Evolutionary conservation across 1,140 invertebrate genomes (phyloP).

Genomic region (Achatina immaculata): DNA sequence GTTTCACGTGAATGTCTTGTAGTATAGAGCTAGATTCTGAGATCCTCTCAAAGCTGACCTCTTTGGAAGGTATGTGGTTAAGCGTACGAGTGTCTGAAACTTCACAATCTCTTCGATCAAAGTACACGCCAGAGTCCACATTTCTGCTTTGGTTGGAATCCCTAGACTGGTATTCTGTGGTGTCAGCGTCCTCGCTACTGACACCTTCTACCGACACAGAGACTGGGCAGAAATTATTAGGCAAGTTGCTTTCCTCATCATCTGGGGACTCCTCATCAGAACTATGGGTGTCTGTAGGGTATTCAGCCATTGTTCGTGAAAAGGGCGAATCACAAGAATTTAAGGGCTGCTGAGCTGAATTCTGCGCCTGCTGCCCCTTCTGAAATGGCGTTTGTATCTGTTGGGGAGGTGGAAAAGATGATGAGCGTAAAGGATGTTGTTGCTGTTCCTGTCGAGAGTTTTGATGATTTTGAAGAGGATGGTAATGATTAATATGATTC

Average conservation of each 20-base stretch:
- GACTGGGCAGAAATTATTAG: not conserved
- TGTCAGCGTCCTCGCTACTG: not conserved
- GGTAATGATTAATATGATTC: not conserved
- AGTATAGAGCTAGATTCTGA: constrained; percentile 41
- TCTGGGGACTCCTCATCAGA: not conserved
- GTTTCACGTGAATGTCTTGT: constrained; percentile 61
- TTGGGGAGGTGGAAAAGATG: not conserved
- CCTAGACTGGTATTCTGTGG: not conserved
- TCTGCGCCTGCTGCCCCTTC: not conserved
- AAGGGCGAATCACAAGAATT: not conserved
- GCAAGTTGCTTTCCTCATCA: not conserved
- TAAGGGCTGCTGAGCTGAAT: not conserved
- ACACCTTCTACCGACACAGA: not conserved
- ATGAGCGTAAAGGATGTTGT: not conserved
- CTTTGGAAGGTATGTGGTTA: not conserved
- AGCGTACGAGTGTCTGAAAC: not conserved
- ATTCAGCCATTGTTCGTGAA: not conserved
- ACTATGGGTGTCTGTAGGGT: not conserved
- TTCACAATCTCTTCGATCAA: not conserved
- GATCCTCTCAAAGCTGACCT: constrained; percentile 29
- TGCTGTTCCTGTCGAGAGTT: not conserved
- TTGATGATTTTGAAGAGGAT: not conserved
- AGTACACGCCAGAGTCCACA: not conserved
- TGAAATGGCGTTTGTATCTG: not conserved
- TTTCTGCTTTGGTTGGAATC: not conserved